phyloP scores from a whole-genome alignment of 2,888 invertebrate species.

The Orchesella flavescens region DNA sequence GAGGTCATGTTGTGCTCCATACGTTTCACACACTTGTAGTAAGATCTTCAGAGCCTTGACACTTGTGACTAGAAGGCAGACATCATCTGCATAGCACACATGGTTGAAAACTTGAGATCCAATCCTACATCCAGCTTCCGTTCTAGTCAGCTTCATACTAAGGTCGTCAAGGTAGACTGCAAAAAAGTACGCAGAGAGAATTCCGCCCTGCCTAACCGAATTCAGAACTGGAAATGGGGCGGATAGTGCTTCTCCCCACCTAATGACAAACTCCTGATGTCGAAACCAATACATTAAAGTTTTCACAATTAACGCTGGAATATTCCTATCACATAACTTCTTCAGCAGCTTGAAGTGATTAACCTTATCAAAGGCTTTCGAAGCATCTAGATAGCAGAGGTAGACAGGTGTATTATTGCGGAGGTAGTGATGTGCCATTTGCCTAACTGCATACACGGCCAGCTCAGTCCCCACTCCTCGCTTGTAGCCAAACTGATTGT shows the following conservation, averaged over 20 bases:
- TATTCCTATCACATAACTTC: neutral
- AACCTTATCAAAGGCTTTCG: conserved; percentile 21
- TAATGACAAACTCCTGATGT: neutral
- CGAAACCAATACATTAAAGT: neutral
- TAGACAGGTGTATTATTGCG: conserved; percentile 13
- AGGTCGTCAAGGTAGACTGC: conserved; percentile 15
- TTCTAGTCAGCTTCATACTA: neutral
- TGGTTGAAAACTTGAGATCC: neutral
- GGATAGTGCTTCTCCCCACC: neutral
- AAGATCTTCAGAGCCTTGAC: neutral
- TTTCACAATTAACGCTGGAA: neutral
- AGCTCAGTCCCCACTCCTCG: neutral
- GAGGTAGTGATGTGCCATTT: conserved; percentile 18
- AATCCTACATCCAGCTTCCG: neutral
- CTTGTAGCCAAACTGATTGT: conserved; percentile 15
- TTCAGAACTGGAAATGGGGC: conserved; percentile 13
- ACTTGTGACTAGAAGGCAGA: neutral
- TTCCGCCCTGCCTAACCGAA: conserved; percentile 13
- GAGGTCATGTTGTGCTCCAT: neutral
- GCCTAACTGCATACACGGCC: neutral
- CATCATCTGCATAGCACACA: conserved; percentile 13
- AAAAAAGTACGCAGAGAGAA: neutral
- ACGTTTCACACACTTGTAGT: neutral
- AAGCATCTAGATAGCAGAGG: conserved; percentile 18
- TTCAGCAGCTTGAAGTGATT: conserved; percentile 15